phyloP scores from a whole-genome alignment of 2,113 vertebrate genomes.

The Lanius collurio region DNA sequence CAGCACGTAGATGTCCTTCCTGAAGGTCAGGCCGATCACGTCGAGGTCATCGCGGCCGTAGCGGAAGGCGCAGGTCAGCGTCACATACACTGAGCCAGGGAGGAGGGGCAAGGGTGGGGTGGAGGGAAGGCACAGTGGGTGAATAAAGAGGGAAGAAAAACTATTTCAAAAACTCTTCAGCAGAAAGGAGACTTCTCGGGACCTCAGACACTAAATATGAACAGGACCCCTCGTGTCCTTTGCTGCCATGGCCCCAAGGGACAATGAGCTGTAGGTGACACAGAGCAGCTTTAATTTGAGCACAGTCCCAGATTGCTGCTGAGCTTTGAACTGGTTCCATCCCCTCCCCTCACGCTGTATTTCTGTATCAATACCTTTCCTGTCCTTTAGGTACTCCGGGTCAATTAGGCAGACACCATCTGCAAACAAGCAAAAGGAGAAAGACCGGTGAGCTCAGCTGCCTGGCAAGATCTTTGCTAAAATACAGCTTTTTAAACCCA shows the following conservation, averaged over 20 bases:
- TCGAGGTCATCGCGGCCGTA: conserved; percentile 90
- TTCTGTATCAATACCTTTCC: conserved; percentile 78
- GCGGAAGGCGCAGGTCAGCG: conserved; percentile 85
- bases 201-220: not conserved
- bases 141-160: not conserved
- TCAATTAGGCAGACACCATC: conserved; percentile 87
- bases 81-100: conserved; percentile 77
- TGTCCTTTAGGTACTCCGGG: conserved; percentile 80
- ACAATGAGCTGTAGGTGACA: accelerated
- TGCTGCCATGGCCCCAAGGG: accelerated
- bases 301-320: not conserved
- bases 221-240: not conserved
- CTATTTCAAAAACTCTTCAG: not conserved
- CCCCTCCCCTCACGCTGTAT: accelerated
- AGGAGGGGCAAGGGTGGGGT: not conserved
- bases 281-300: not conserved
- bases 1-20: conserved; percentile 86
- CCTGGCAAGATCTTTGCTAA: not conserved
- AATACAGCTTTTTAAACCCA: not conserved
- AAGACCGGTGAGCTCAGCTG: accelerated
- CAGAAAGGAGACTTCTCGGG: not conserved
- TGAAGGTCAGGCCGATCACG: conserved; percentile 86
- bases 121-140: not conserved
- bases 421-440: conserved; percentile 35
- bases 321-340: not conserved